Evolutionary conservation across 2,113 vertebrate species (phyloP), one percentile per base, ranked within the genome.

Genomic region (Callorhinus ursinus): DNA sequence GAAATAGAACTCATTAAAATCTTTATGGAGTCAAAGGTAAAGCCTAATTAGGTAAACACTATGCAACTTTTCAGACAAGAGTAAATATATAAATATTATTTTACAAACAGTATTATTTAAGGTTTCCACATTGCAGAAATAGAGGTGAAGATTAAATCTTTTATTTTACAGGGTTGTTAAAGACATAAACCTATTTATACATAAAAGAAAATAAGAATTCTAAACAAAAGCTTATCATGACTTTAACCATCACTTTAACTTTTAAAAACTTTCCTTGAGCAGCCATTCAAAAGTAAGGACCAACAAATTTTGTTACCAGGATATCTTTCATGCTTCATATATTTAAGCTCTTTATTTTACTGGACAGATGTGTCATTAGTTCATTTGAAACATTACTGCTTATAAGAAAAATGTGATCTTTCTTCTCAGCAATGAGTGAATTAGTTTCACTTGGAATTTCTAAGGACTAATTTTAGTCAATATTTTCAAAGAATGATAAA

Each of bases 401-500:
- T 93, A 55, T 57, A 63, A 79, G 63, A 84, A 94, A 91, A 65
- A 39, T 92, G 11, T 57, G 1, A 90, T 49, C 11, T 28, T 57
- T 90, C 61, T 49, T 12, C 26, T 88, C 51, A 90, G 16, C 15
- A 1, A 67, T 57, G n/a, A 67, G 4, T 59, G 16, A 95, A n/a
- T 69, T 28, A 57, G 21, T 82, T 67, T 28, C 55, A 86, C 19
- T 72, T 92, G 22, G 21, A 86, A 93, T 93, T 93, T 91, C 63
- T 91, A 93, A 88, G 24, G 28, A 93, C 42, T 13, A 93, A 31
- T 82, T 97, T 69, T 85, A 89, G 59, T 69, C 31, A 95, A 7
- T 65, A 93, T 93, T 97, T 97, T 97, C 28, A 90, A 93, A 92
- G 59, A 77, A 65, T 83, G 33, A 33, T 36, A 85, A 92, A 92